Evolutionary conservation across 1,140 invertebrate genomes (phyloP).

Genomic region (Heliconius eleuchia): DNA sequence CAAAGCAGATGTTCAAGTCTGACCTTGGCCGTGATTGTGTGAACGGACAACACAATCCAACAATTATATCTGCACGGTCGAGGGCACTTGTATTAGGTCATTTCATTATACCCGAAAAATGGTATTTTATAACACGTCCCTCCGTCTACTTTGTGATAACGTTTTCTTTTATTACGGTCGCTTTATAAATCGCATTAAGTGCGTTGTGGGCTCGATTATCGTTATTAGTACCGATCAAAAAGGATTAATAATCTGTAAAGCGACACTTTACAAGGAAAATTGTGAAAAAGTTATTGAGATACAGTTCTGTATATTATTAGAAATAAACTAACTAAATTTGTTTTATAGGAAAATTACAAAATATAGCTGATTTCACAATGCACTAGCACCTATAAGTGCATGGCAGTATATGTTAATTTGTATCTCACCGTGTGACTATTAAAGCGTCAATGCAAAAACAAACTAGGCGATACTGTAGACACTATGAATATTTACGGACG

Average conservation of each 20-base stretch:
- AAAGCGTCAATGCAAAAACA: constrained; percentile 18
- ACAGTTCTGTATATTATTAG: too few relatives aligned
- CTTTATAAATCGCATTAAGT: neutral
- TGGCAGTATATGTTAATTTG: neutral
- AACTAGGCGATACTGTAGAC: constrained; percentile 36
- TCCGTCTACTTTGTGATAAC: neutral
- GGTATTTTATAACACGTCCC: neutral
- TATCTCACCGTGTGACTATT: constrained; percentile 12
- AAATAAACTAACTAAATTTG: too few relatives aligned
- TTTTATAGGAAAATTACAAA: too few relatives aligned
- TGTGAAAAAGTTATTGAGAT: too few relatives aligned
- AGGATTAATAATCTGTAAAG: neutral
- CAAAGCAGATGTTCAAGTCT: constrained; percentile 53
- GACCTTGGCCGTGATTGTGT: constrained; percentile 74
- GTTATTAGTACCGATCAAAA: neutral
- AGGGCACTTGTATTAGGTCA: constrained; percentile 37
- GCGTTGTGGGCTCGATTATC: neutral
- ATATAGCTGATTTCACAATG: too few relatives aligned
- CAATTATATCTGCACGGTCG: constrained; percentile 70
- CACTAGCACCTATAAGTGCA: neutral
- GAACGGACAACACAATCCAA: constrained; percentile 62
- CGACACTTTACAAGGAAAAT: neutral
- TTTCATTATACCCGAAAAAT: constrained; percentile 22
- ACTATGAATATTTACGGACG: constrained; percentile 44
- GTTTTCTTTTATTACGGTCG: neutral